Conservation (phyloP, 2,797 vertebrate species). For the Calcarius lapponicus region DNA sequence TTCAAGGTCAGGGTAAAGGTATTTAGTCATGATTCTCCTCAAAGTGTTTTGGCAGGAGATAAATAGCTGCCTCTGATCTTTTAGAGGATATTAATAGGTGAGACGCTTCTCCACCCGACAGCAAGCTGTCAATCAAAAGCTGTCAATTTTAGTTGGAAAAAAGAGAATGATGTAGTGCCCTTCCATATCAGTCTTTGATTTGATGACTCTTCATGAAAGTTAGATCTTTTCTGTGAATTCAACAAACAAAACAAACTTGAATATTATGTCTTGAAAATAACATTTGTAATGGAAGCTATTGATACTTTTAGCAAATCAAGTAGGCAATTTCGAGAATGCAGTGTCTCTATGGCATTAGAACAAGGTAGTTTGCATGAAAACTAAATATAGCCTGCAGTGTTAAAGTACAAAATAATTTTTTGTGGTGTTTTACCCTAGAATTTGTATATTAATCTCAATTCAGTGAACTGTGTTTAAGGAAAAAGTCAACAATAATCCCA, state of each 20-base stretch:
- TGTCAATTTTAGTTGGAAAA: not conserved
- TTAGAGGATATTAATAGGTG: conserved; percentile 26
- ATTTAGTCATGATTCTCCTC: not conserved
- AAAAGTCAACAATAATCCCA: not conserved
- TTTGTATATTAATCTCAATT: not conserved
- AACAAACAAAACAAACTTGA: not conserved
- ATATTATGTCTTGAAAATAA: not conserved
- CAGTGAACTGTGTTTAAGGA: not conserved
- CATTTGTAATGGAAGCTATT: not conserved
- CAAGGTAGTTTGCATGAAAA: not conserved
- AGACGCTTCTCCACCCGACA: not conserved
- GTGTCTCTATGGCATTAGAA: not conserved
- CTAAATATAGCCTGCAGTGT: not conserved
- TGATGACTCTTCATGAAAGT: not conserved
- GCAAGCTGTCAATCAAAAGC: conserved; percentile 17
- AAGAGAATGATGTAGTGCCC: not conserved
- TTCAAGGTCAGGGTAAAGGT: conserved; percentile 45
- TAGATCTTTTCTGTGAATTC: not conserved
- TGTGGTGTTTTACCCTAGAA: not conserved
- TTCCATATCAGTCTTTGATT: not conserved
- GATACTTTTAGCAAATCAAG: not conserved
- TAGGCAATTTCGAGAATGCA: not conserved
- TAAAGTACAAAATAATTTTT: not conserved
- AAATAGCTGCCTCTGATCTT: conserved; percentile 3
- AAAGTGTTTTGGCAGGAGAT: not conserved